Base-by-base conservation (phyloP, 2,113 vertebrate species). In the Phrynocephalus versicolor region DNA sequence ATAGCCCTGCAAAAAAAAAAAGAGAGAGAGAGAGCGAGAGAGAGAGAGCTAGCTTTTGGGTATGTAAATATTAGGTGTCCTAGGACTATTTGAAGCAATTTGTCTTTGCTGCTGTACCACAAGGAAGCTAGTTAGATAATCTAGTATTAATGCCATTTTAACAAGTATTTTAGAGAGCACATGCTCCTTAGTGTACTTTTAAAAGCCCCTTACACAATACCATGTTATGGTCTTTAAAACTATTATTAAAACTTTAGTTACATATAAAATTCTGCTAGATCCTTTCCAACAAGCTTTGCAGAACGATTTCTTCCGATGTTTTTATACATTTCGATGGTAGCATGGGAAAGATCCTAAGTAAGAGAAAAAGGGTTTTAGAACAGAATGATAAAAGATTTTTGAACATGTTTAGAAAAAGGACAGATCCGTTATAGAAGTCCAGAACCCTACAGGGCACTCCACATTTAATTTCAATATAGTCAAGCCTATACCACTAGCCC, bases 221-320 rank as follows among this genome's bases (percentile, higher is more conserved):
- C 62, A 65, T 1, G 1, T 0, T 0, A 4, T 73, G 87, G 79
- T 87, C 65, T 45, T 55, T 88, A 71, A 69, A 23, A 19, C 2
- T 70, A 1, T 79, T 67, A 37, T 77, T 83, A 87, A 93, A 82
- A 3, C 60, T 55, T 80, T 73, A 93, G 93, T 97, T 96, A 99
- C 98, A 99, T 99, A 95, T 99, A 98, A 94, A 98, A 99, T 84
- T 99, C 99, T 27, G 99, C 99, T 94, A 99, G 94, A 85, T 99
- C 98, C 92, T 99, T 99, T 78, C 99, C 99, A 89, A 99, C 96
- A 60, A 99, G 95, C 51, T 97, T 96, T 79, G 98, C 98, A 15
- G 98, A 99, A 7, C 99, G 96, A 88, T 96, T 93, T 88, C 98
- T 96, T 83, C 97, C 96, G 64, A 99, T 98, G 82, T 97, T 97